phyloP scores from a whole-genome alignment of 2,797 vertebrate genomes.

The Chromis chromis region DNA sequence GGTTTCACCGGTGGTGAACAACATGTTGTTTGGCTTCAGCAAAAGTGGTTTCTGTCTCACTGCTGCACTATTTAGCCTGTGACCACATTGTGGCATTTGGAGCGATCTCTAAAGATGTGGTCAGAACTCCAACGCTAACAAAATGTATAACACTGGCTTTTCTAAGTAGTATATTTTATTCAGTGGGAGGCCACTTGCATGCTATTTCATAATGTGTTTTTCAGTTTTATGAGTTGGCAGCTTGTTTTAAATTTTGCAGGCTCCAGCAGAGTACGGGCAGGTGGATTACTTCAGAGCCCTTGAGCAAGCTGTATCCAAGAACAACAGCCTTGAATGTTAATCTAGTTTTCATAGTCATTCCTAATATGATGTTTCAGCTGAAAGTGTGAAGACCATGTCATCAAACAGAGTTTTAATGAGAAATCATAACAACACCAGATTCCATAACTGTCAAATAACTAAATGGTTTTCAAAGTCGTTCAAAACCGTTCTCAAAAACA shows the following conservation, averaged over 20 bases:
- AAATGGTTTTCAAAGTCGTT: neutral
- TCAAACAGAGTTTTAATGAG: neutral
- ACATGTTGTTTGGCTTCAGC: constrained; percentile 59
- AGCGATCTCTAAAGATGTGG: constrained; percentile 33
- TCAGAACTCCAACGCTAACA: constrained; percentile 35
- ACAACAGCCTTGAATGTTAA: constrained; percentile 11
- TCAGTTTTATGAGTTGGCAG: constrained; percentile 3
- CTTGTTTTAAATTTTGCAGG: neutral
- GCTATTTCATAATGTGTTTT: constrained; percentile 34
- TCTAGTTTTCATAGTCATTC: neutral
- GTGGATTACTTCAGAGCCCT: constrained; percentile 2
- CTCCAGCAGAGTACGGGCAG: neutral
- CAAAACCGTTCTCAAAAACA: neutral
- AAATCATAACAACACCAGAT: neutral
- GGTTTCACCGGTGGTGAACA: constrained; percentile 63
- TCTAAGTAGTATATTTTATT: constrained; percentile 28
- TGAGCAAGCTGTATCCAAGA: constrained; percentile 3
- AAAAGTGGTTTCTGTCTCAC: constrained; percentile 50
- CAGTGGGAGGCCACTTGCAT: constrained; percentile 15
- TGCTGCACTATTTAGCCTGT: constrained; percentile 52
- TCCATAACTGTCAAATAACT: neutral
- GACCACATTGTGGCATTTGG: constrained; percentile 59
- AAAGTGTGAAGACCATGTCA: neutral
- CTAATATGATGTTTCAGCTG: constrained; percentile 15
- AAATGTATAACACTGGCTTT: constrained; percentile 34